phyloP scores from a whole-genome alignment of 2,888 invertebrate species.

The Polydrusus tereticollis region DNA sequence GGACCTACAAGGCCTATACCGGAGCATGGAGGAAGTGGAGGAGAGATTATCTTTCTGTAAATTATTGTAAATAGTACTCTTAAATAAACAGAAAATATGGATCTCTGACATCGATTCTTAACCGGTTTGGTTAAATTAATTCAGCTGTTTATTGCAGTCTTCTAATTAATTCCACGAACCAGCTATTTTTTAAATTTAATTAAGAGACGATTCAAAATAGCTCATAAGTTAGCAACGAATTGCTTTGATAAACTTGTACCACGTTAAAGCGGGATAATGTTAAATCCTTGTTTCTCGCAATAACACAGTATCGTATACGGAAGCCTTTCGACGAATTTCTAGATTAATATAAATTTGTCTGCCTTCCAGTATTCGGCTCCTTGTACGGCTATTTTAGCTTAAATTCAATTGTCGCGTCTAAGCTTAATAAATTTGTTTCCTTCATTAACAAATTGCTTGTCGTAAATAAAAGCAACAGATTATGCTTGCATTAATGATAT shows the following conservation, averaged over 20 bases:
- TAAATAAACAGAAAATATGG: no score
- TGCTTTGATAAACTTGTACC: constrained; percentile 14
- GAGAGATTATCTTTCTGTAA: no score
- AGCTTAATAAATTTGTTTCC: constrained; percentile 24
- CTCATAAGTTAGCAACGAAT: background rate
- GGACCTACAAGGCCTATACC: no score
- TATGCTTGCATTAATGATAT: background rate
- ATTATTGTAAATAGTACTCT: no score
- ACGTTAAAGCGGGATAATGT: constrained; percentile 22
- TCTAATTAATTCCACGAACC: background rate
- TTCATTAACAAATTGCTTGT: constrained; percentile 27
- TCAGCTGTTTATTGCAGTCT: no score
- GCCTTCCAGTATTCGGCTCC: constrained; percentile 18
- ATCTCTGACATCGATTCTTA: no score
- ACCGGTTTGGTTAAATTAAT: no score
- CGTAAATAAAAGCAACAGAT: constrained; percentile 14
- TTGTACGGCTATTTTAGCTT: constrained; percentile 21
- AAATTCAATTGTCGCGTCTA: constrained; percentile 26
- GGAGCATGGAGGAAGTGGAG: no score
- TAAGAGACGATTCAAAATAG: background rate
- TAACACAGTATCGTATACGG: constrained; percentile 21
- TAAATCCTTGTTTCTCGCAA: constrained; percentile 23
- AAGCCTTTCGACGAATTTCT: constrained; percentile 20
- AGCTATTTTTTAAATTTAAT: background rate
- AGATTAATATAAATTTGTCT: constrained; percentile 36